Evolutionary conservation across 2,888 invertebrate genomes (phyloP).

Genomic region (Heliconius charithonia): DNA sequence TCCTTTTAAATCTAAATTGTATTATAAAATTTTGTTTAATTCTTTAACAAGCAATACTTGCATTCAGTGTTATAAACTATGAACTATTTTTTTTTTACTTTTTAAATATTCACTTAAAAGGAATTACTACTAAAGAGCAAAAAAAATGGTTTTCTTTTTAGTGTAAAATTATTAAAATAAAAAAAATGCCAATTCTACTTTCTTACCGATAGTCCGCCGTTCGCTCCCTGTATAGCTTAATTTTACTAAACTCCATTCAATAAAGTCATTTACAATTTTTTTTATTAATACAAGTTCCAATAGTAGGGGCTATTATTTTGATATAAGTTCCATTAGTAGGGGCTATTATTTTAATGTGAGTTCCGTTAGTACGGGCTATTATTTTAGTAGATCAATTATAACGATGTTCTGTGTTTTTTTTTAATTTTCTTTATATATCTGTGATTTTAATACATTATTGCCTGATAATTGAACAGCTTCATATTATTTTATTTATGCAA

Average conservation of each 20-base stretch:
- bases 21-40: background rate
- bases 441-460: constrained; percentile 66
- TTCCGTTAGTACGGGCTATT: constrained; percentile 49
- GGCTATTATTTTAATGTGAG: constrained; percentile 47
- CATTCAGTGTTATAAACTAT: background rate
- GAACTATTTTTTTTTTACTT: background rate
- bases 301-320: constrained; percentile 45
- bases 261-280: constrained; percentile 56
- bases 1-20: background rate
- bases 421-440: constrained; percentile 53
- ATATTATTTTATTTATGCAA: background rate
- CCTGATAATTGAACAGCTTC: constrained; percentile 50
- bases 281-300: constrained; percentile 51
- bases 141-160: background rate
- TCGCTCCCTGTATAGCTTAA: constrained; percentile 64
- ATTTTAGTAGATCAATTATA: constrained; percentile 54
- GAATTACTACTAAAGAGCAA: background rate
- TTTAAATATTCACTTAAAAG: background rate
- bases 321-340: constrained; percentile 51
- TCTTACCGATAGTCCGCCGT: constrained; percentile 53
- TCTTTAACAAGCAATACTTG: background rate
- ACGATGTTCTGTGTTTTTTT: constrained; percentile 47
- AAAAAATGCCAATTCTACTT: constrained; percentile 30
- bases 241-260: constrained; percentile 56
- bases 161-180: background rate